phyloP scores from a whole-genome alignment of 2,113 vertebrate species.

The Phainopepla nitens region DNA sequence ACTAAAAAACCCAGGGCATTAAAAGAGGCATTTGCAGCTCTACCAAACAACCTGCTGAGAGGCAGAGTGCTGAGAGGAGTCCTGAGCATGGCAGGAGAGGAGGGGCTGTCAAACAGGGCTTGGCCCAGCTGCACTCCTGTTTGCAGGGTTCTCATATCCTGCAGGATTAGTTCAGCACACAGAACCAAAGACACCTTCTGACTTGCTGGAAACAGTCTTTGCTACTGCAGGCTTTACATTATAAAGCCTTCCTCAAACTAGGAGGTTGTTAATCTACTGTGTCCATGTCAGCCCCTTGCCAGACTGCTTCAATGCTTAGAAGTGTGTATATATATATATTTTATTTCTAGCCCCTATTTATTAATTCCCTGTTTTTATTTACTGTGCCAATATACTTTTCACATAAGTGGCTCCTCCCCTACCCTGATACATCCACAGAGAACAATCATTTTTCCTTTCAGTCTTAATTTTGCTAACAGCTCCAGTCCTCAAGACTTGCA shows the following conservation, averaged over 20 bases:
- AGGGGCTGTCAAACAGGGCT: neutral
- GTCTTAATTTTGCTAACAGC: neutral
- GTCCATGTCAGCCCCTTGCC: neutral
- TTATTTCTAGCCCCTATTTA: neutral
- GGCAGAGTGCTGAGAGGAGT: neutral
- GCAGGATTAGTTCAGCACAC: neutral
- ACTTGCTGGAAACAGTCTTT: neutral
- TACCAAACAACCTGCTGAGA: neutral
- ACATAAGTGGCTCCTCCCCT: neutral
- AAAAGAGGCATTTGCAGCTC: neutral
- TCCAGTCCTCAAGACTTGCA: neutral
- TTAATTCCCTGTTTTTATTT: neutral
- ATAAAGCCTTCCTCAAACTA: neutral
- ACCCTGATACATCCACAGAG: neutral
- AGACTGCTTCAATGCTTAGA: neutral
- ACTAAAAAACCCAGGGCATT: neutral
- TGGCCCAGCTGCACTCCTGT: rapidly evolving
- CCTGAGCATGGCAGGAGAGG: neutral
- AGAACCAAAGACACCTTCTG: neutral
- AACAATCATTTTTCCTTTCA: neutral
- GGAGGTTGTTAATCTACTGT: neutral
- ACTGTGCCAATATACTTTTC: neutral
- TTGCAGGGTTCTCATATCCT: neutral
- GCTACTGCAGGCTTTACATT: neutral
- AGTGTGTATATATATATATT: neutral